Evolutionary conservation across 1,140 invertebrate species (phyloP).

Genomic region (Drosophila mojavensis): DNA sequence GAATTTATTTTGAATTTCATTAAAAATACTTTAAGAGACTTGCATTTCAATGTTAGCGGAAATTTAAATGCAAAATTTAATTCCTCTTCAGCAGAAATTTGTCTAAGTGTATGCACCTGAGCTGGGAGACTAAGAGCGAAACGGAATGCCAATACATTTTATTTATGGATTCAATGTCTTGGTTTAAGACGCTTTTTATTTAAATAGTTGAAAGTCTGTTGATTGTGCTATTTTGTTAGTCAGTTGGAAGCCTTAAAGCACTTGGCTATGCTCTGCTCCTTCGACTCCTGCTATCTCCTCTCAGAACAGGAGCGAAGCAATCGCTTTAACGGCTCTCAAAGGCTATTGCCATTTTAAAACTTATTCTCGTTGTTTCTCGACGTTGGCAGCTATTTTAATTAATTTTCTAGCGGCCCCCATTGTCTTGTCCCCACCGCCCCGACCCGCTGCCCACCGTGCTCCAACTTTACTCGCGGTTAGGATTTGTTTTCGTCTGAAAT

Average conservation of each 20-base stretch:
- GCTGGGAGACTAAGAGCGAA: not conserved
- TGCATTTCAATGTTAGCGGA: constrained; percentile 1
- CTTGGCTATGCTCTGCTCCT: not conserved
- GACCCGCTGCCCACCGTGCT: not conserved
- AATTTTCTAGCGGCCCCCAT: constrained; percentile 26
- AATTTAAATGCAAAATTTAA: not conserved
- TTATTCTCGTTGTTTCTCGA: not conserved
- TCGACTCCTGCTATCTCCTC: not conserved
- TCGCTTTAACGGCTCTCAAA: constrained; percentile 2
- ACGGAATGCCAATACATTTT: not conserved
- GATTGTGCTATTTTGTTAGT: not conserved
- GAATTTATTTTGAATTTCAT: constrained; percentile 13
- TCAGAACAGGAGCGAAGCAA: constrained; percentile 5
- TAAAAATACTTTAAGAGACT: constrained; percentile 1
- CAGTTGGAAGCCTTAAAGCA: not conserved
- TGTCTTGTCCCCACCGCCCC: not conserved
- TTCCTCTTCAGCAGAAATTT: not conserved
- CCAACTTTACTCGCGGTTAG: not conserved
- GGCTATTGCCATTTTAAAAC: constrained; percentile 23
- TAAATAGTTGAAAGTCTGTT: not conserved
- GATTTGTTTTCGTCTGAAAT: constrained; percentile 1
- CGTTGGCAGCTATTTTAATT: constrained; percentile 40
- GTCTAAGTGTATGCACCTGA: not conserved
- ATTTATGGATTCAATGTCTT: too few relatives aligned
- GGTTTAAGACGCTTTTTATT: not conserved